These are phyloP conservation scores for Muricea muricata DNA, from an alignment of 92 coral and sea anemone genomes.

Conservation along the genomic window DNA sequence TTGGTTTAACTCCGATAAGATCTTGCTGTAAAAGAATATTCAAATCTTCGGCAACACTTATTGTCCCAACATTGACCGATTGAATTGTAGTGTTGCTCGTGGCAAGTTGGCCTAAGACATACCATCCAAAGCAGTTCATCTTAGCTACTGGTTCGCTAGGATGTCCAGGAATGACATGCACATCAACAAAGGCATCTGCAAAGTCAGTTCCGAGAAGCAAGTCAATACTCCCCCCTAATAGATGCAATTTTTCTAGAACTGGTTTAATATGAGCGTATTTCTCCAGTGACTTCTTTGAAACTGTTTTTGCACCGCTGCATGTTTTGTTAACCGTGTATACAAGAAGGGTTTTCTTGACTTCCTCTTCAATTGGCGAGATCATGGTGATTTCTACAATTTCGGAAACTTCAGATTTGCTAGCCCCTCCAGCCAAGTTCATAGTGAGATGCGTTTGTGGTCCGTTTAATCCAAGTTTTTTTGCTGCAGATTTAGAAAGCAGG, in stretches of 20 bases:
- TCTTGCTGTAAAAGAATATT: constrained; percentile 27
- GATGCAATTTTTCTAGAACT: constrained; percentile 29
- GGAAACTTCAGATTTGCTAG: constrained; percentile 29
- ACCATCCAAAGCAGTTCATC: constrained; percentile 47
- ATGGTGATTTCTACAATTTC: constrained; percentile 30
- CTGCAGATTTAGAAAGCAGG: constrained; percentile 52
- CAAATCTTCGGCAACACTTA: neutral
- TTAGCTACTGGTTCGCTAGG: constrained; percentile 25
- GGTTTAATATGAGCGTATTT: constrained; percentile 11
- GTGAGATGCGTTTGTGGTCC: constrained; percentile 56
- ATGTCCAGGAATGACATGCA: constrained; percentile 12
- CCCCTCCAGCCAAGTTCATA: constrained; percentile 40
- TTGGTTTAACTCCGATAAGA: constrained; percentile 62
- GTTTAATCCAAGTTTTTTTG: constrained; percentile 52
- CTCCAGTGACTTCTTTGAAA: constrained; percentile 4
- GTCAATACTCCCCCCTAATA: constrained; percentile 22
- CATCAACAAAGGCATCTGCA: constrained; percentile 30
- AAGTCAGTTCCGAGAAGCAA: constrained; percentile 38
- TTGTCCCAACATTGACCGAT: neutral
- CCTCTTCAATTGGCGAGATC: neutral
- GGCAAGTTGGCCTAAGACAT: neutral
- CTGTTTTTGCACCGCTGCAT: constrained; percentile 28
- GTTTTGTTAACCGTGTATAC: constrained; percentile 27
- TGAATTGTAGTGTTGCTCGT: neutral
- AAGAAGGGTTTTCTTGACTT: constrained; percentile 1